Evolutionary conservation across 2,888 invertebrate genomes (phyloP).

Genomic region (Drosophila austrosaltans): DNA sequence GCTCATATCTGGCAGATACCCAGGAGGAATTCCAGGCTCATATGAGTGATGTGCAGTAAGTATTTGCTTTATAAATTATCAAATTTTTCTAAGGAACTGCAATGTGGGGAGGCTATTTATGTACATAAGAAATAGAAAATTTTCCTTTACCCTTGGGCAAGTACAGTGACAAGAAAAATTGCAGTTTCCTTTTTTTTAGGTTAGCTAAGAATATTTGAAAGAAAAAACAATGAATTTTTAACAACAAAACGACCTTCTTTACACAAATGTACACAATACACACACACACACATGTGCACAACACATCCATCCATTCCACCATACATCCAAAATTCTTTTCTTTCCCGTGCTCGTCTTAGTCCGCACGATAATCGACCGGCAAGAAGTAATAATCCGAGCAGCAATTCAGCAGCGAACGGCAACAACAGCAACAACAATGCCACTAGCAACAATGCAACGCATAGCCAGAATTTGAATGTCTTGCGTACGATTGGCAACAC

Average conservation of each 20-base stretch:
- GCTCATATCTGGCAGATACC: conserved; percentile 93
- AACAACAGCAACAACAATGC: conserved; percentile 43
- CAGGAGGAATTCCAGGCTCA: conserved; percentile 91
- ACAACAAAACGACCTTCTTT: conserved; percentile 1
- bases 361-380: conserved; percentile 82
- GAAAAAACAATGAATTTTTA: neutral
- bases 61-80: conserved; percentile 64
- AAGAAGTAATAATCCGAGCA: conserved; percentile 77
- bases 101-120: neutral
- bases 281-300: conserved; percentile 19
- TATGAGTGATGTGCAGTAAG: conserved; percentile 90
- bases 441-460: conserved; percentile 64
- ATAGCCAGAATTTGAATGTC: conserved; percentile 82
- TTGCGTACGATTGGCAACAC: conserved; percentile 84
- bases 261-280: neutral
- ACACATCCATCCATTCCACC: conserved; percentile 31
- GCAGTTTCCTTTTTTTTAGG: neutral
- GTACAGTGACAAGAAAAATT: neutral
- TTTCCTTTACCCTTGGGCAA: too few relatives aligned
- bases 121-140: too few relatives aligned
- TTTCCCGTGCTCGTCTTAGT: conserved; percentile 58
- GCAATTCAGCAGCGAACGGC: conserved; percentile 70
- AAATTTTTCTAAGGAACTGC: conserved; percentile 2
- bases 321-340: too few relatives aligned
- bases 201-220: neutral